Conservation (phyloP, 2,888 invertebrate genomes). For the Acronicta alni region DNA sequence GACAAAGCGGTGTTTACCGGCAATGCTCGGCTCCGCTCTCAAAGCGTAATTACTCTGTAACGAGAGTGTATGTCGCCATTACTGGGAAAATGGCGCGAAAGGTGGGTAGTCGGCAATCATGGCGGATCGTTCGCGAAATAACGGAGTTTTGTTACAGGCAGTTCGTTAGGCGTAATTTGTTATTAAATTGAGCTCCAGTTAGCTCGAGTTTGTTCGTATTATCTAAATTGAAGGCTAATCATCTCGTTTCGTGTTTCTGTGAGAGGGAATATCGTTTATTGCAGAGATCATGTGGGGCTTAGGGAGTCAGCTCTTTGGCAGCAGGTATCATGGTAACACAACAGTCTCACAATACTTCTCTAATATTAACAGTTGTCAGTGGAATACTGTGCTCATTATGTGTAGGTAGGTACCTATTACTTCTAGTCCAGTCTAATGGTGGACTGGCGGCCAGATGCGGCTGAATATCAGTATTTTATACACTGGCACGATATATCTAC, state of each 20-base stretch:
- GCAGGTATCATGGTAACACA: no score
- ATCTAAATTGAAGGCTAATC: conserved; percentile 48
- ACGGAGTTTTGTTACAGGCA: conserved; percentile 58
- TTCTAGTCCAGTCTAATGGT: no score
- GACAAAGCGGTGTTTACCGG: conserved; percentile 64
- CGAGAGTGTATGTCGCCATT: conserved; percentile 75
- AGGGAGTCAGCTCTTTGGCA: neutral
- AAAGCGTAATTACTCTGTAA: conserved; percentile 75
- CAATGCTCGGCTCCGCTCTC: conserved; percentile 72
- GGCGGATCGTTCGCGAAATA: conserved; percentile 64
- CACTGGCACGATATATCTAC: no score
- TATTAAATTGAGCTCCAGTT: conserved; percentile 45
- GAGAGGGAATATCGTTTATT: conserved; percentile 27
- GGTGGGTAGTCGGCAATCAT: conserved; percentile 63
- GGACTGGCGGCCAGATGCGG: no score
- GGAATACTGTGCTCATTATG: no score
- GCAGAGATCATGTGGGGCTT: conserved; percentile 23
- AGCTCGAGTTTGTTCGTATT: conserved; percentile 40
- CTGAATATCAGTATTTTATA: no score
- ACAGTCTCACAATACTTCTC: no score
- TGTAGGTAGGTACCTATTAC: no score
- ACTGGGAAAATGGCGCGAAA: conserved; percentile 63
- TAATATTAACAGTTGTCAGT: no score
- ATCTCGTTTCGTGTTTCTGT: conserved; percentile 41
- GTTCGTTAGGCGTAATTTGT: conserved; percentile 55